Evolutionary conservation across 2,888 invertebrate species (phyloP).

Genomic region (Nowickia ferox): DNA sequence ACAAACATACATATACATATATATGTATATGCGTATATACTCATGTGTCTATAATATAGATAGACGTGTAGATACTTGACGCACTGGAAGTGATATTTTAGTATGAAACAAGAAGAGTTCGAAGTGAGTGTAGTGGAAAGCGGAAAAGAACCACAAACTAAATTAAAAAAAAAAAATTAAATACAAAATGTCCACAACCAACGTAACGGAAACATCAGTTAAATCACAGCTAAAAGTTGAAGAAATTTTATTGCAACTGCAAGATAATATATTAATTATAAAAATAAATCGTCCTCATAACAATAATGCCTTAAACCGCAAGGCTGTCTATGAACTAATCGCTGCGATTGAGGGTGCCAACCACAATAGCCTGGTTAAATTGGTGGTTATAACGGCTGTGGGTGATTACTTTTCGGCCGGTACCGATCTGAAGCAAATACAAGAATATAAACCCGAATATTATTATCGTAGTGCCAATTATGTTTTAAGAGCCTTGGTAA

Average conservation of each 20-base stretch:
- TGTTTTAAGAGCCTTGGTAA: conserved; percentile 86
- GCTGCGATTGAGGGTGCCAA: conserved; percentile 88
- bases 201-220: background rate
- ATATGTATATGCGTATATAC: background rate
- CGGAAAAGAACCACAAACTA: background rate
- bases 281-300: conserved; percentile 89
- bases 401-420: conserved; percentile 76
- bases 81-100: background rate
- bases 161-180: background rate
- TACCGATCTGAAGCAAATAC: conserved; percentile 74
- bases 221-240: conserved; percentile 54
- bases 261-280: conserved; percentile 85
- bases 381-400: conserved; percentile 89
- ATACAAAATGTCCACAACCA: background rate
- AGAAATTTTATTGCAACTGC: conserved; percentile 76
- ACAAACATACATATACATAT: background rate
- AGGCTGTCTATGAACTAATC: conserved; percentile 88
- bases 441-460: conserved; percentile 70
- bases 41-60: no score
- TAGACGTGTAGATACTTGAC: background rate
- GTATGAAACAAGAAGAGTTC: conserved; percentile 35
- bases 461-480: conserved; percentile 73
- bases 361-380: conserved; percentile 86
- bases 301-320: conserved; percentile 89
- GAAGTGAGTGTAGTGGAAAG: conserved; percentile 21